A percentile compares a stretch with the other conserved stretches of the same genome.
phyloP scores from a whole-genome alignment of 2,113 vertebrate genomes.

The Galeopterus variegatus region DNA sequence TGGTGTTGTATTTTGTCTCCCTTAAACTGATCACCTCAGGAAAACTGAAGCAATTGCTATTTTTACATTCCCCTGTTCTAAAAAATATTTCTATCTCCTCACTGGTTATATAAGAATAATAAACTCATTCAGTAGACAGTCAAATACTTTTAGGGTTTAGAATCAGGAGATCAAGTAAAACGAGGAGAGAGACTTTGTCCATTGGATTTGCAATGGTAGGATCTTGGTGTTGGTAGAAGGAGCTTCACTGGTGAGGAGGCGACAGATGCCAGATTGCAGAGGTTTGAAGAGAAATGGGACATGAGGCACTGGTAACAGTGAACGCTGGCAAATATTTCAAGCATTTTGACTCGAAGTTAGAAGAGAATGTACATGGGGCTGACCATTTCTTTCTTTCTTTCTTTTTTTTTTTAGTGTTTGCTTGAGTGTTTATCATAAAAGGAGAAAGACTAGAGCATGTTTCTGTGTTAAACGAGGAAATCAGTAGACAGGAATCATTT shows the following conservation, averaged over 20 bases:
- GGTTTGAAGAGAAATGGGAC: neutral
- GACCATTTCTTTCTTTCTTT: neutral
- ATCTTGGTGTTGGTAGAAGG: neutral
- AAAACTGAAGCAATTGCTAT: neutral
- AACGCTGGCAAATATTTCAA: neutral
- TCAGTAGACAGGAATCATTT: neutral
- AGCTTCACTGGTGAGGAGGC: neutral
- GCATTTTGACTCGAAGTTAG: neutral
- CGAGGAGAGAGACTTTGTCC: neutral
- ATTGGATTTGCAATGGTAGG: neutral
- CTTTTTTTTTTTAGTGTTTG: neutral
- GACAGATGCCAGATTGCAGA: neutral
- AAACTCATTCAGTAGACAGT: neutral
- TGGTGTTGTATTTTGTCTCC: neutral
- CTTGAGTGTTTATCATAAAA: neutral
- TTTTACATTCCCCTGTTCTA: neutral
- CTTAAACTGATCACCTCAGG: neutral
- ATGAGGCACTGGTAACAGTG: neutral
- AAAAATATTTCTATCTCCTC: neutral
- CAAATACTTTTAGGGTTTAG: neutral
- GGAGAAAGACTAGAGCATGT: neutral
- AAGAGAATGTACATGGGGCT: neutral
- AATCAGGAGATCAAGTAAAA: constrained; percentile 30
- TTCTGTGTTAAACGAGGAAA: neutral
- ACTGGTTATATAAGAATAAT: neutral